A percentile compares a stretch with the other conserved stretches of the same genome.
Conservation (phyloP, 1,140 invertebrate species). For the Goniozus legneri region DNA sequence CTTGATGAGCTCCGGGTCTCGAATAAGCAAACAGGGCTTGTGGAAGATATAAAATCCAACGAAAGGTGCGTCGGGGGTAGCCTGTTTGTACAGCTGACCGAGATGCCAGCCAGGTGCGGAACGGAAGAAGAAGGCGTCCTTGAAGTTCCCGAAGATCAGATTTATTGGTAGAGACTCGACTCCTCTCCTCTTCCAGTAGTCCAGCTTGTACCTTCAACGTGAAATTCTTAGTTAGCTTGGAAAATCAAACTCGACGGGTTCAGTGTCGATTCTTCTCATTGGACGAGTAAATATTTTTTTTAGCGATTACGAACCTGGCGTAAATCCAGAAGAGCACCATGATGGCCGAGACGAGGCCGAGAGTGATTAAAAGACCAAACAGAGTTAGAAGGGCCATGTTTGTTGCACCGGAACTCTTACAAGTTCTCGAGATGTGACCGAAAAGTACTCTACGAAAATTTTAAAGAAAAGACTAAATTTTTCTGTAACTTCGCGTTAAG, state of each 20-base stretch:
- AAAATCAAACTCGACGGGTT: no score
- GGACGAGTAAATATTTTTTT: no score
- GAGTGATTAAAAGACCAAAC: no score
- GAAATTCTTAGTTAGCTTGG: no score
- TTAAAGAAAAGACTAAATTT: no score
- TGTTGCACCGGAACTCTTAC: no score
- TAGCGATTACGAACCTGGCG: slow-evolving; percentile 9
- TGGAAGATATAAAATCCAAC: slow-evolving; percentile 29
- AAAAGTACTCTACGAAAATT: no score
- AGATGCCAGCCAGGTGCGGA: slow-evolving; percentile 42
- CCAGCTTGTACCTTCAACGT: slow-evolving; percentile 15
- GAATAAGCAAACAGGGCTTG: slow-evolving; percentile 23
- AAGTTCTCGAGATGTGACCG: no score
- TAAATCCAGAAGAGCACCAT: not conserved
- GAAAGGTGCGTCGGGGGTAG: slow-evolving; percentile 10
- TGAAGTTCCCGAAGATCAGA: slow-evolving; percentile 31
- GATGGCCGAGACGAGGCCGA: not conserved
- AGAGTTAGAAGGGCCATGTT: no score
- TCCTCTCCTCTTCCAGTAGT: slow-evolving; percentile 24
- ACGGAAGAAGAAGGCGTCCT: slow-evolving; percentile 22
- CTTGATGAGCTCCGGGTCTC: slow-evolving; percentile 24
- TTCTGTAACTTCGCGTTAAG: no score
- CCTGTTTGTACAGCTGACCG: slow-evolving; percentile 25
- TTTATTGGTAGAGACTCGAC: slow-evolving; percentile 23
- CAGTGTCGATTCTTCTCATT: no score